Evolutionary conservation across 2,113 vertebrate species (phyloP), one percentile per base, ranked within the genome.

Genomic region (Emydura subglobosa): DNA sequence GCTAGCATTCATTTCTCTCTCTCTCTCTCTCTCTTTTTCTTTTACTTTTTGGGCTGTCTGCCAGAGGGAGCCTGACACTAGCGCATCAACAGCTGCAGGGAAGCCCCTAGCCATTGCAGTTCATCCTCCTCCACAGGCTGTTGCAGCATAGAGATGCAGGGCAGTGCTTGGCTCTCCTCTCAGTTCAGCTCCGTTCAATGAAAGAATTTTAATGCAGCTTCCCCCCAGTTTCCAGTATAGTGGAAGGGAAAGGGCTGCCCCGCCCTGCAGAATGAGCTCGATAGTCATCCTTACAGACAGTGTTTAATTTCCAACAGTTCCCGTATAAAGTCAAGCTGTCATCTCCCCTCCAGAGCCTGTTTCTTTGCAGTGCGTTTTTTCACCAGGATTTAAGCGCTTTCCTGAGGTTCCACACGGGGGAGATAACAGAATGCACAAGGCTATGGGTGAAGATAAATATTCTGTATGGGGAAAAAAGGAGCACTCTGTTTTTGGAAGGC

Each of bases 91-190:
- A 92, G 93, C 97, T 95, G 61, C 93, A 87, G 86, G 96, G 96
- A 89, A 95, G 85, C 92, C 97, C 95, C 80, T 83, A 94, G 95
- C 91, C 81, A 86, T 97, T 85, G 14, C 68, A 79, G 61, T 91
- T 93, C 82, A 68, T 92, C 81, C n/a, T 93, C 42, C 83, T 91
- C 87, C 51, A 3, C 49, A 0, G 0, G 51, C 83, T 86, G 44
- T 83, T 76, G 82, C 78, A 87, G 82, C 85, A 68, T 0, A 42
- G 90, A 22, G 82, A 19, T 84, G 79, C 85, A 79, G 94, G 79
- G 49, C 49, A 22, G 79, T 39, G 39, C 53, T 90, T 88, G 88
- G 95, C 92, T 87, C 53, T 83, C 0, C 0, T n/a, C 82, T 89
- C 82, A 78, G 11, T 79, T 85, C 83, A 87, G 94, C 91, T 91